These are phyloP conservation scores for Loripinus fragilis DNA, from an alignment of 2,888 invertebrate species.

Conservation along the genomic window DNA sequence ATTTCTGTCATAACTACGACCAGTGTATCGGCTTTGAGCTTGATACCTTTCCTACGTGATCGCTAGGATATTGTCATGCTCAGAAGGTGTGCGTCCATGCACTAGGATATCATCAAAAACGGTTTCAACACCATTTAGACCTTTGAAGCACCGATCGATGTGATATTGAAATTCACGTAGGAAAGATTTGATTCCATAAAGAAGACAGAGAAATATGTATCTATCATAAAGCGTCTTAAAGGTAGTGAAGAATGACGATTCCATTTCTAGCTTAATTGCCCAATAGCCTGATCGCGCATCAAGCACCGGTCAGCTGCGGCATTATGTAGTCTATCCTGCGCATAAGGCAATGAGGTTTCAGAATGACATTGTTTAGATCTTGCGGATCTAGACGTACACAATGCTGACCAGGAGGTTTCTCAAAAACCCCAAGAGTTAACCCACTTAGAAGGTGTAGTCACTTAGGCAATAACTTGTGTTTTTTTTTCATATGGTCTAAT, in stretches of 20 bases:
- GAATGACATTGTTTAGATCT: constrained; percentile 58
- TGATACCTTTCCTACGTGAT: constrained; percentile 2
- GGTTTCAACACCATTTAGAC: constrained; percentile 34
- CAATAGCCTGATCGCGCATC: constrained; percentile 33
- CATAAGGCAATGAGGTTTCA: constrained; percentile 49
- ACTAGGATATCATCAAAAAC: constrained; percentile 55
- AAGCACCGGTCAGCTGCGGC: constrained; percentile 31
- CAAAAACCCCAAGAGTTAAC: constrained; percentile 53
- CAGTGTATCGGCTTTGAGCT: constrained; percentile 21
- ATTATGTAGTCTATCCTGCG: constrained; percentile 57
- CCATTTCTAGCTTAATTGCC: constrained; percentile 41
- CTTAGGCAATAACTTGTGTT: constrained; percentile 42
- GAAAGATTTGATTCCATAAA: constrained; percentile 54
- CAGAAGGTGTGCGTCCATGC: constrained; percentile 38
- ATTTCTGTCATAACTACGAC: constrained; percentile 26
- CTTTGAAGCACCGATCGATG: constrained; percentile 44
- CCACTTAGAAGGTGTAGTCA: constrained; percentile 56
- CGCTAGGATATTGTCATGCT: constrained; percentile 56
- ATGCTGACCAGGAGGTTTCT: constrained; percentile 29
- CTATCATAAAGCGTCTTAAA: constrained; percentile 43
- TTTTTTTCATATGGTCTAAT: constrained; percentile 52
- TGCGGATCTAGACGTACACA: constrained; percentile 57
- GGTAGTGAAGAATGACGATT: constrained; percentile 35
- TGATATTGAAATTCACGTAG: constrained; percentile 54
- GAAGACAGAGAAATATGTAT: constrained; percentile 40